phyloP scores from a whole-genome alignment of 2,888 invertebrate species.

The Drosophila koepferae region DNA sequence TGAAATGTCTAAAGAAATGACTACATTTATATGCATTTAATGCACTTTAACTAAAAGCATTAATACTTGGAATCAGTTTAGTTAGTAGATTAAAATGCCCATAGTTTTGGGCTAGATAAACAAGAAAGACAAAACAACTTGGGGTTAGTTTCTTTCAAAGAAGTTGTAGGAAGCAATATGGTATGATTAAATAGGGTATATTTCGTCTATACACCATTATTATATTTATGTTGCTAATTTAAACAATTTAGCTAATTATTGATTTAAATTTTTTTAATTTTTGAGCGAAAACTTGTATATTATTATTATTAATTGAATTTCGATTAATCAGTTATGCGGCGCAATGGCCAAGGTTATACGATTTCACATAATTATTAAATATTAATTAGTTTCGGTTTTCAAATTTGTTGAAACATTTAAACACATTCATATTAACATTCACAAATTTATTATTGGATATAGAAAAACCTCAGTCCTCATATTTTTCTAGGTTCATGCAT shows the following conservation, averaged over 20 bases:
- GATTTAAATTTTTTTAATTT: constrained; percentile 20
- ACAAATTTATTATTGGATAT: constrained; percentile 26
- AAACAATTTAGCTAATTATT: constrained; percentile 41
- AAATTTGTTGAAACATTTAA: constrained; percentile 52
- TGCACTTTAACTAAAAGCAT: constrained; percentile 74
- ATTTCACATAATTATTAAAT: constrained; percentile 13
- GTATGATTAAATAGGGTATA: constrained; percentile 22
- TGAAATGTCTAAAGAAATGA: constrained; percentile 62
- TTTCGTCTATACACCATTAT: constrained; percentile 15
- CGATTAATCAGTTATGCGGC: constrained; percentile 35
- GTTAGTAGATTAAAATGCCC: constrained; percentile 20
- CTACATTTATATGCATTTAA: constrained; percentile 77
- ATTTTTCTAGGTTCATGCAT: constrained; percentile 29
- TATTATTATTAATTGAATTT: constrained; percentile 29
- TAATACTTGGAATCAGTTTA: constrained; percentile 62
- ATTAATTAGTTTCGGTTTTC: constrained; percentile 7
- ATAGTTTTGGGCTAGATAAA: constrained; percentile 9
- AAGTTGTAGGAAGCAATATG: constrained; percentile 58
- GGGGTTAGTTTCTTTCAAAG: constrained; percentile 42
- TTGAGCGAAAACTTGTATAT: constrained; percentile 43
- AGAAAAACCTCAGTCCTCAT: constrained; percentile 32
- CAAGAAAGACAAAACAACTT: constrained; percentile 11
- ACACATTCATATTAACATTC: constrained; percentile 29
- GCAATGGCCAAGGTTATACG: constrained; percentile 37
- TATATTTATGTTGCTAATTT: constrained; percentile 20